Conservation (phyloP, 2,797 vertebrate species). For the Nothura maculosa region DNA sequence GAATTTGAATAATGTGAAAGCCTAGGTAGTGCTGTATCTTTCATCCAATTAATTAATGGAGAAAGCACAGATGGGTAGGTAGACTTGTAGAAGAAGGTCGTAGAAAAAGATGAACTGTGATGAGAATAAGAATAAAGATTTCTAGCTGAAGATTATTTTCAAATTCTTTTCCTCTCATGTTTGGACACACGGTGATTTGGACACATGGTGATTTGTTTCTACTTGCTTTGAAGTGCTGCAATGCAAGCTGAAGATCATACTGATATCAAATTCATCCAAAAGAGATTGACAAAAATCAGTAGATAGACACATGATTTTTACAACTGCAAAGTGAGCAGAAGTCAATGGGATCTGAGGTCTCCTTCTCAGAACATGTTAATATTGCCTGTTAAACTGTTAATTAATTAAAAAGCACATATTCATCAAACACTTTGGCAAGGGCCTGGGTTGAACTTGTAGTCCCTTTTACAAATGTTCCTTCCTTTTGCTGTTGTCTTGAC, state of each 20-base stretch:
- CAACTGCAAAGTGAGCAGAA: neutral
- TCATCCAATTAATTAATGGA: neutral
- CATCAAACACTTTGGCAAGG: neutral
- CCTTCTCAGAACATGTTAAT: slow-evolving; percentile 14
- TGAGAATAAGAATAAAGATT: neutral
- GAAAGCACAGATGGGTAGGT: neutral
- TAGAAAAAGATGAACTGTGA: neutral
- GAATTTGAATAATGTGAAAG: neutral
- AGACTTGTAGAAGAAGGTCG: neutral
- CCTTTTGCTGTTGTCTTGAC: neutral
- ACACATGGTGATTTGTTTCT: neutral
- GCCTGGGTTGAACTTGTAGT: neutral
- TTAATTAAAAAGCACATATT: neutral
- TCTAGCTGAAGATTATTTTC: neutral
- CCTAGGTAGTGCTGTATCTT: neutral
- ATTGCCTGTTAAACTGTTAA: neutral
- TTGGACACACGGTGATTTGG: neutral
- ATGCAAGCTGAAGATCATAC: neutral
- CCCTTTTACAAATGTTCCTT: neutral
- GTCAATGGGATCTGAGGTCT: neutral
- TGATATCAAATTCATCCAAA: neutral
- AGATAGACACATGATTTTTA: neutral
- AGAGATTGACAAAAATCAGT: neutral
- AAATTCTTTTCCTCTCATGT: neutral
- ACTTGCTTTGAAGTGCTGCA: neutral